These are phyloP conservation scores for Phengaris arion DNA, from an alignment of 2,888 invertebrate species.

Conservation along the genomic window DNA sequence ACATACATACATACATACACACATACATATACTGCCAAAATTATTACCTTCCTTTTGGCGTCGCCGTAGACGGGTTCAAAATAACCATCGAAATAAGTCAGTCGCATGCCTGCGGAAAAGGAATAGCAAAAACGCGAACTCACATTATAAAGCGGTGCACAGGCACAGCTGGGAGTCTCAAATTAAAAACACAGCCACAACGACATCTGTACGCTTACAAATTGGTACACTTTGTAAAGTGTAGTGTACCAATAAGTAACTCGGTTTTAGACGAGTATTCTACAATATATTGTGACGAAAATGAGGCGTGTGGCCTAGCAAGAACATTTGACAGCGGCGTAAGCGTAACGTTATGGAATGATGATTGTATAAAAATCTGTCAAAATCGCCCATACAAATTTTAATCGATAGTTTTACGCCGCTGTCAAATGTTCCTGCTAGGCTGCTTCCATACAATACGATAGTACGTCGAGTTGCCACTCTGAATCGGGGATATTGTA, in stretches of 20 bases:
- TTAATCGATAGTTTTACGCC: too few species aligned
- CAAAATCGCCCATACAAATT: too few species aligned
- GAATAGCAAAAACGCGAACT: slow-evolving; percentile 37
- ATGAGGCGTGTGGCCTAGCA: too few species aligned
- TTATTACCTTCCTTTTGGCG: background rate
- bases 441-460: too few species aligned
- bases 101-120: slow-evolving; percentile 38
- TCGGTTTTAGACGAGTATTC: background rate
- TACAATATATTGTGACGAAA: too few species aligned
- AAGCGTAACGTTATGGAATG: too few species aligned
- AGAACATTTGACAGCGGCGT: too few species aligned
- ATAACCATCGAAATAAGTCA: slow-evolving; percentile 33
- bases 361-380: too few species aligned
- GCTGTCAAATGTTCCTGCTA: too few species aligned
- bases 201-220: slow-evolving; percentile 26
- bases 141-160: slow-evolving; percentile 36
- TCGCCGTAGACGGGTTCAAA: too few species aligned
- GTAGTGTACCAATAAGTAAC: background rate
- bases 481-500: too few species aligned
- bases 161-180: slow-evolving; percentile 33
- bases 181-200: slow-evolving; percentile 16
- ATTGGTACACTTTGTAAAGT: slow-evolving; percentile 17
- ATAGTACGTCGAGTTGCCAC: too few species aligned
- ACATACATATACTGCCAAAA: background rate
- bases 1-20: background rate